phyloP scores from a whole-genome alignment of 2,888 invertebrate species.

The Venustoraphidia nigricollis region DNA sequence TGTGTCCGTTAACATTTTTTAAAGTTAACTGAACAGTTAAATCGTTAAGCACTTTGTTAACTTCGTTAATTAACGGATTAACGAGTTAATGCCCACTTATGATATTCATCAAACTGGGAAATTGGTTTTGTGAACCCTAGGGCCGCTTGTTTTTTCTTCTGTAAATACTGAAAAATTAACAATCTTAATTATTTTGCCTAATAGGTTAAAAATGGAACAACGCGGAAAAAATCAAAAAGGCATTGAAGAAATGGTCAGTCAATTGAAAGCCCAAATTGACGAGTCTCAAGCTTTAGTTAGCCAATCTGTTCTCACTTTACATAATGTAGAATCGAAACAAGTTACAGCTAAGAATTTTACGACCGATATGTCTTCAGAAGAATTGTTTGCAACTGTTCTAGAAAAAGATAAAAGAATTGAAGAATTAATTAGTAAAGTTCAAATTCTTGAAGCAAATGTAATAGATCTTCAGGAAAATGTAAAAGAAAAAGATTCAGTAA shows the following conservation, averaged over 20 bases:
- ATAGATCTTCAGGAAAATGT: constrained; percentile 72
- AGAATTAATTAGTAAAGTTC: constrained; percentile 51
- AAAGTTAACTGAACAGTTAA: no score
- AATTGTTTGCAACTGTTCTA: constrained; percentile 29
- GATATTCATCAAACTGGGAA: no score
- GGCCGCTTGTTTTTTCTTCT: no score
- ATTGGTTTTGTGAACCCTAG: no score
- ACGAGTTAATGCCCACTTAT: no score
- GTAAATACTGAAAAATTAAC: background rate
- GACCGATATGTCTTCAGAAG: constrained; percentile 22
- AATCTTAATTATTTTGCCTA: constrained; percentile 7
- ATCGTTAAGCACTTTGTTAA: no score
- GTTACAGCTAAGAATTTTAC: constrained; percentile 14
- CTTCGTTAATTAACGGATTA: no score
- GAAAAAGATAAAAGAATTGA: constrained; percentile 46
- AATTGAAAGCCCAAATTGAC: constrained; percentile 35
- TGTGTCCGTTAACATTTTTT: no score
- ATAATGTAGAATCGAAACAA: constrained; percentile 16
- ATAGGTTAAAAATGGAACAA: constrained; percentile 31
- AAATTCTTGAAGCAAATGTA: constrained; percentile 58
- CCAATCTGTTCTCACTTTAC: constrained; percentile 19
- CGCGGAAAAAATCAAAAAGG: constrained; percentile 34
- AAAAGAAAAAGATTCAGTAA: constrained; percentile 69
- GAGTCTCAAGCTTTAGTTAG: constrained; percentile 28
- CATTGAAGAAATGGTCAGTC: constrained; percentile 34